Evolutionary conservation across 2,797 vertebrate genomes (phyloP), one percentile per base, ranked within the genome.

Genomic region (Xerus rutilus): DNA sequence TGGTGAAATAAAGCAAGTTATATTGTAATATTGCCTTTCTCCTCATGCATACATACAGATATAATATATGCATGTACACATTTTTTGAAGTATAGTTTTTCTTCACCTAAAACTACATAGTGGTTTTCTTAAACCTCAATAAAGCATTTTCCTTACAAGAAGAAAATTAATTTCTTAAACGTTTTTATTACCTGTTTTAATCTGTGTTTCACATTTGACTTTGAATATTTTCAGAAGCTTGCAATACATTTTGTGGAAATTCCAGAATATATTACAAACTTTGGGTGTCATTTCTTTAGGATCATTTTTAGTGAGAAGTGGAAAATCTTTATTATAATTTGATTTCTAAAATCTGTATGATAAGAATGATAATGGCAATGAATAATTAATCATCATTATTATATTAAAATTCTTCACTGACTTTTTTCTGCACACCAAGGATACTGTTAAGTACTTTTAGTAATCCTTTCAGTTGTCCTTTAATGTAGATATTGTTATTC

Each of bases 141-240:
- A 64, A 67, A 88, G 30, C 77, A 62, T 54, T 92, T 52, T 93
- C 67, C 69, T 47, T 73, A 14, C 32, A 73, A 86, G 28, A 65
- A 65, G 45, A 91, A 67, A 93, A 82, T 77, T 39, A 77, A 89
- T 20, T n/a, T 20, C n/a, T 93, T 47, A 73, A 39, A 72, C 14
- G n/a, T 57, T 72, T 64, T 14, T 74, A 39, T 94, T 74, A 35
- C 5, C 30, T 91, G 25, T 89, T 83, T 92, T 47, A 84, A 92
- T 47, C 59, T 74, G 17, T 64, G 39, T 93, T 89, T 95, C 94
- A 4, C 54, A n/a, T 88, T 95, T 77, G 62, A 59, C 8, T 28
- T 54, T 91, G 12, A 94, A 59, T 86, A 83, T 89, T 86, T 95
- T 86, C 30, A 79, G 54, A 92, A 57, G 11, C 30, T 92, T 6